Evolutionary conservation across 2,888 invertebrate genomes (phyloP), one percentile per base, ranked within the genome.

Genomic region (Heliconius ismenius): DNA sequence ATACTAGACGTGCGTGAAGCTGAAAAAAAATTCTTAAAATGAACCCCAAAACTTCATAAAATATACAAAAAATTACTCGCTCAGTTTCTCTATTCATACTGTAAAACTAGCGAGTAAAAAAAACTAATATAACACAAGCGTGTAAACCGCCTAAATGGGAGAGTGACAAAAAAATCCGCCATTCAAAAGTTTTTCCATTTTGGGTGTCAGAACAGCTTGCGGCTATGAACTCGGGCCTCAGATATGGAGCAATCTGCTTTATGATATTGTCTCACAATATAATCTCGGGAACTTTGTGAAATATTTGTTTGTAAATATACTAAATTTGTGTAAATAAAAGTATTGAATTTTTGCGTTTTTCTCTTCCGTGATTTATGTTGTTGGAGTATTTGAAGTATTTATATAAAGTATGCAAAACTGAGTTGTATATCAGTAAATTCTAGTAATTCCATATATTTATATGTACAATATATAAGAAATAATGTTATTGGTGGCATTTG

Each of bases 111-210:
- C 18, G 24, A 9, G 1, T 26, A n/a, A 28, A 28, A 43, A 10
- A n/a, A 49, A 18, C 18, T 63, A 36, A 62, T 36, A 32, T 70
- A 63, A 32, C 63, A 39, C 28, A 67, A 63, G 67, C 67, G 24
- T 75, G 65, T 62, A 62, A 26, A 32, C 67, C 39, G 65, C 84
- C 87, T 87, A 87, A 91, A 89, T 89, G 88, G 90, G 86, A 86
- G 86, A 85, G 88, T 90, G 89, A 90, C 91, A 89, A 90, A 91
- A 88, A 79, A 73, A 84, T 28, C 83, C 83, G 84, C 89, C 91
- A 92, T 90, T 91, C 91, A 91, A 92, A 92, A 83, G 90, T 92
- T 92, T 92, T 92, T 92, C 92, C 93, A 92, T 92, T 92, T 91
- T 88, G 90, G 82, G 82, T 81, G 85, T 81, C 83, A 85, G 83